Conservation (phyloP, 2,888 invertebrate genomes). For the Thymelicus sylvestris region DNA sequence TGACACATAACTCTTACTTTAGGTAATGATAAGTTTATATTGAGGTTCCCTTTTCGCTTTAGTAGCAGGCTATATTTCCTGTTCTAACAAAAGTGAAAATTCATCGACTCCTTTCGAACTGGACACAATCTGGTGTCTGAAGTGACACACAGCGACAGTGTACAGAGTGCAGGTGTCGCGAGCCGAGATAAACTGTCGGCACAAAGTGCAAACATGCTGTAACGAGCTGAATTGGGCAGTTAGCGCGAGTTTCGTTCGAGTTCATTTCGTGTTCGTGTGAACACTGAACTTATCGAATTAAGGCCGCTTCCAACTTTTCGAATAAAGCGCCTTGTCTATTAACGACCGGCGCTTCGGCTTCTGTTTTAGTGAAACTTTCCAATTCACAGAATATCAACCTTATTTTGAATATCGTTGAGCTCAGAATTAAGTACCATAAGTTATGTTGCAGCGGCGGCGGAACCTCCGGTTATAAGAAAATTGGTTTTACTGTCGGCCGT, state of each 20-base stretch:
- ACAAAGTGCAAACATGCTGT: slow-evolving; percentile 19
- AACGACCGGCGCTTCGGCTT: slow-evolving; percentile 32
- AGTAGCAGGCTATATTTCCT: no score
- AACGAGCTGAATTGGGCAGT: slow-evolving; percentile 35
- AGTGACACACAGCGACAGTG: no score
- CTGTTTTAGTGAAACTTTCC: slow-evolving; percentile 20
- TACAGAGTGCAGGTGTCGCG: no score
- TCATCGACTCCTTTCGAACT: no score
- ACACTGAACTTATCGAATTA: slow-evolving; percentile 36
- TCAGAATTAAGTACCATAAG: background rate
- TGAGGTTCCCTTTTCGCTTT: no score
- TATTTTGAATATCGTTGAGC: slow-evolving; percentile 6
- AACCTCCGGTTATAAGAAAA: slow-evolving; percentile 6
- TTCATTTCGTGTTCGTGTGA: slow-evolving; percentile 29
- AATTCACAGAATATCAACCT: slow-evolving; percentile 8
- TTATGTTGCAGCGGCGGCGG: background rate
- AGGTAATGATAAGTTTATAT: no score
- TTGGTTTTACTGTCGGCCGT: slow-evolving; percentile 20
- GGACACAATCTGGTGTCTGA: no score
- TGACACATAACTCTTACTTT: no score
- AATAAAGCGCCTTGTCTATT: slow-evolving; percentile 38
- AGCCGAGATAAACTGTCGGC: background rate
- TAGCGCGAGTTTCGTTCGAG: slow-evolving; percentile 33
- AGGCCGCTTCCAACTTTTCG: slow-evolving; percentile 37
- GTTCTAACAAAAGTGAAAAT: no score